Percentiles rank a stretch among this genome's conserved stretches.
These are phyloP conservation scores for Uria aalge DNA, from an alignment of 2,113 vertebrate species.

Conservation along the genomic window DNA sequence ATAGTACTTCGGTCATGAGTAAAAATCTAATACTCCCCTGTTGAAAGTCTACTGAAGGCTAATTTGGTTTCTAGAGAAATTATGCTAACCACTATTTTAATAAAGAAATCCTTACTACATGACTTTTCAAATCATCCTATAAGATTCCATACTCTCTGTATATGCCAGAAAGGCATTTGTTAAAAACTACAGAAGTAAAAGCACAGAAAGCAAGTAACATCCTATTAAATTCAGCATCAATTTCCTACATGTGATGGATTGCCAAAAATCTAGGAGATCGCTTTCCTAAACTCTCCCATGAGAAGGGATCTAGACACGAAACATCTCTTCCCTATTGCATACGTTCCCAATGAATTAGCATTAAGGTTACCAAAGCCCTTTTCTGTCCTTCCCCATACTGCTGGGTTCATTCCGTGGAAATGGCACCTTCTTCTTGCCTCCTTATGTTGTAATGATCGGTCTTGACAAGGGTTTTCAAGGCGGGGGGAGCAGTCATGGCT, in stretches of 20 bases:
- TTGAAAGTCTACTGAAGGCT: neutral
- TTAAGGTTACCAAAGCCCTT: neutral
- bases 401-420: neutral
- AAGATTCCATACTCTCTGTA: neutral
- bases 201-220: neutral
- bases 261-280: neutral
- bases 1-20: neutral
- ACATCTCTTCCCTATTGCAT: neutral
- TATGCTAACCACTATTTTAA: neutral
- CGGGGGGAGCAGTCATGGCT: conserved; percentile 44
- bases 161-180: neutral
- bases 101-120: neutral
- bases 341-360: neutral
- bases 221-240: neutral
- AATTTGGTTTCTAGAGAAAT: neutral
- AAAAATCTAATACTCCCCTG: neutral
- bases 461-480: conserved; percentile 67
- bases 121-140: neutral
- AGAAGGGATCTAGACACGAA: neutral
- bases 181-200: neutral
- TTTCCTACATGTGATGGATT: neutral
- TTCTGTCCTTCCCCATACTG: neutral
- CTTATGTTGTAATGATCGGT: conserved; percentile 19
- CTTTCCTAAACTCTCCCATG: neutral
- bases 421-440: conserved; percentile 33